Conservation (phyloP, 2,113 vertebrate species). For the Pogona vitticeps region DNA sequence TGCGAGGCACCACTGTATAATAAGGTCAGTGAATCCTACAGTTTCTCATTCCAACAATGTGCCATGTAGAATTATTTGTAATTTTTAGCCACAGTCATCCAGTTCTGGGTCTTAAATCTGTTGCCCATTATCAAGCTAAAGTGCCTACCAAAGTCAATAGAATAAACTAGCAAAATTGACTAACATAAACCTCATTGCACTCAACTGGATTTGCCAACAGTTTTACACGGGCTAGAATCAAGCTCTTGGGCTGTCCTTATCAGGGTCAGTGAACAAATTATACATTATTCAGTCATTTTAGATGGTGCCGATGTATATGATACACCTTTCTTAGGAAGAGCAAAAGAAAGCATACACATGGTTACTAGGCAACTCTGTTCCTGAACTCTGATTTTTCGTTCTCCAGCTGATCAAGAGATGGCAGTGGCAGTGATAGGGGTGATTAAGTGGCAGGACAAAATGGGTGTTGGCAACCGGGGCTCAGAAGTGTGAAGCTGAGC, state of each 20-base stretch:
- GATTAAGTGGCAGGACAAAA: background rate
- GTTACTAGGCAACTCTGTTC: background rate
- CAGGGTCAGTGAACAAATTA: background rate
- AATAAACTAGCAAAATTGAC: too few species aligned
- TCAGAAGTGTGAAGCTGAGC: background rate
- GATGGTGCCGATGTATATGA: background rate
- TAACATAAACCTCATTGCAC: background rate
- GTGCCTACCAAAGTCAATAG: background rate
- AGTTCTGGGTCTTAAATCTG: background rate
- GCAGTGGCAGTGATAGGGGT: background rate
- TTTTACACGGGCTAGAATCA: background rate
- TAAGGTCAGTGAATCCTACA: background rate
- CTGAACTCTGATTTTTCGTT: background rate
- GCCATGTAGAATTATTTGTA: background rate
- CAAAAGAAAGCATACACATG: background rate
- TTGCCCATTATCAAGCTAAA: background rate
- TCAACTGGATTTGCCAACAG: background rate
- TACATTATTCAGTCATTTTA: background rate
- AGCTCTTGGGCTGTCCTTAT: background rate
- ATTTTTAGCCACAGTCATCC: background rate
- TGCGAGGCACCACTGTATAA: too few species aligned
- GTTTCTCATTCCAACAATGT: background rate
- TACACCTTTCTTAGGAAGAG: background rate
- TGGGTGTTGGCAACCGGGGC: background rate
- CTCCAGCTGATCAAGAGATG: constrained; percentile 18